phyloP scores from a whole-genome alignment of 2,888 invertebrate genomes.

The Aleiodes alternator region DNA sequence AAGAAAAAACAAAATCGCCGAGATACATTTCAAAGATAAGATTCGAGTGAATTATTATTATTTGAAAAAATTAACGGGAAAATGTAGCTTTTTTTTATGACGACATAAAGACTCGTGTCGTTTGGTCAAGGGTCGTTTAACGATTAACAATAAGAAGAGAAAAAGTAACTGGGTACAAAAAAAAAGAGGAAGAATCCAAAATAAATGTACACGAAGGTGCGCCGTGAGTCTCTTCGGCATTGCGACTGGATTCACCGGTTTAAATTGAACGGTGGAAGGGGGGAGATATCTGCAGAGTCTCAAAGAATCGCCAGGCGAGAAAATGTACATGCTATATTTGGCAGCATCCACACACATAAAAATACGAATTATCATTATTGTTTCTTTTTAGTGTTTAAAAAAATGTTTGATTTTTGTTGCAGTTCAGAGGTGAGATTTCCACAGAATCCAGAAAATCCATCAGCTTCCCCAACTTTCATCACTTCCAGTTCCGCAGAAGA shows the following conservation, averaged over 20 bases:
- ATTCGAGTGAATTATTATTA: too few species aligned
- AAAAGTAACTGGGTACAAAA: constrained; percentile 26
- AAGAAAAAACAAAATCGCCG: too few species aligned
- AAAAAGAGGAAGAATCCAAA: constrained; percentile 18
- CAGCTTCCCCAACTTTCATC: constrained; percentile 13
- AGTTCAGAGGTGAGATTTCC: too few species aligned
- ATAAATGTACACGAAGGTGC: constrained; percentile 32
- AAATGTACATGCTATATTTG: constrained; percentile 63
- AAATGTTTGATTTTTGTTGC: too few species aligned
- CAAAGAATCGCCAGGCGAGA: constrained; percentile 56
- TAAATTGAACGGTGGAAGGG: constrained; percentile 27
- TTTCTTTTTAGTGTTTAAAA: constrained; percentile 19
- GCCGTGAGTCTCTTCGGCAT: constrained; percentile 37
- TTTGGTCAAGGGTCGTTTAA: constrained; percentile 51
- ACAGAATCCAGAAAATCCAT: background rate
- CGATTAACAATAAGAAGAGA: constrained; percentile 39
- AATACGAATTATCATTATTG: constrained; percentile 38
- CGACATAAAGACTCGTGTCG: constrained; percentile 38
- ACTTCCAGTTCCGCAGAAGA: background rate
- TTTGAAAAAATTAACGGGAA: constrained; percentile 3
- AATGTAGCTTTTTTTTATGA: constrained; percentile 14
- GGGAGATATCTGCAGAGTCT: constrained; percentile 37
- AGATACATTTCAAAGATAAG: too few species aligned
- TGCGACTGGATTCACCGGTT: constrained; percentile 47
- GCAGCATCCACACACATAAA: constrained; percentile 50